Conservation (phyloP, 2,888 invertebrate genomes). For the Oscheius onirici region DNA sequence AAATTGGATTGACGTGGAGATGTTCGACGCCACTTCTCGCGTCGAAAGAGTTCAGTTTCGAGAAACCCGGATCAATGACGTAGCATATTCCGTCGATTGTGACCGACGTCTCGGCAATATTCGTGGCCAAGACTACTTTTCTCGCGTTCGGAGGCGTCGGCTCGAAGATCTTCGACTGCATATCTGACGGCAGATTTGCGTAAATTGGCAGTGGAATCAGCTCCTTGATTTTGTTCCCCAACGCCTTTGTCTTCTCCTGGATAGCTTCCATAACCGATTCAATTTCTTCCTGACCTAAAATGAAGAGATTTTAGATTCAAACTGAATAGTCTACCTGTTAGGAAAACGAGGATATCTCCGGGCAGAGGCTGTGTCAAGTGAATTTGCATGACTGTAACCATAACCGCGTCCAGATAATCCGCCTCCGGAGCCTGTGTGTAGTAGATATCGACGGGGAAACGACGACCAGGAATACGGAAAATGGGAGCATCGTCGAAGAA, state of each 20-base stretch:
- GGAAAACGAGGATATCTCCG: conserved; percentile 94
- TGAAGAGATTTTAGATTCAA: no score
- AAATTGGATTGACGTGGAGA: conserved; percentile 96
- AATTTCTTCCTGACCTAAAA: conserved; percentile 68
- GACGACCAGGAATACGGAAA: conserved; percentile 93
- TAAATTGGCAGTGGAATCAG: conserved; percentile 93
- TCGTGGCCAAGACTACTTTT: conserved; percentile 95
- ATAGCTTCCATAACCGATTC: conserved; percentile 74
- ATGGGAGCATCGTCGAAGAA: conserved; percentile 99
- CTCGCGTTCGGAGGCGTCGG: conserved; percentile 95
- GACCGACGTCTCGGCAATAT: conserved; percentile 97
- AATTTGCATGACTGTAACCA: conserved; percentile 86
- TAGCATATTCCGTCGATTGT: conserved; percentile 99
- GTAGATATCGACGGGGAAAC: conserved; percentile 93
- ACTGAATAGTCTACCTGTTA: no score
- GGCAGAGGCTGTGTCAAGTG: conserved; percentile 91
- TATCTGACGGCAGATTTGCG: conserved; percentile 95
- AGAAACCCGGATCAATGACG: conserved; percentile 99
- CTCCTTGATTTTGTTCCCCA: conserved; percentile 92
- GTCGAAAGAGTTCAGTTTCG: conserved; percentile 97
- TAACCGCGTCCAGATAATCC: conserved; percentile 85
- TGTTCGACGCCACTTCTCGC: conserved; percentile 98
- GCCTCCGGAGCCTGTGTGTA: conserved; percentile 99
- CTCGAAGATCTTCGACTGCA: conserved; percentile 98
- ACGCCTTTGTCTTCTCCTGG: conserved; percentile 84